These are phyloP conservation scores for Falco peregrinus DNA, from an alignment of 2,797 vertebrate genomes.

Conservation along the genomic window DNA sequence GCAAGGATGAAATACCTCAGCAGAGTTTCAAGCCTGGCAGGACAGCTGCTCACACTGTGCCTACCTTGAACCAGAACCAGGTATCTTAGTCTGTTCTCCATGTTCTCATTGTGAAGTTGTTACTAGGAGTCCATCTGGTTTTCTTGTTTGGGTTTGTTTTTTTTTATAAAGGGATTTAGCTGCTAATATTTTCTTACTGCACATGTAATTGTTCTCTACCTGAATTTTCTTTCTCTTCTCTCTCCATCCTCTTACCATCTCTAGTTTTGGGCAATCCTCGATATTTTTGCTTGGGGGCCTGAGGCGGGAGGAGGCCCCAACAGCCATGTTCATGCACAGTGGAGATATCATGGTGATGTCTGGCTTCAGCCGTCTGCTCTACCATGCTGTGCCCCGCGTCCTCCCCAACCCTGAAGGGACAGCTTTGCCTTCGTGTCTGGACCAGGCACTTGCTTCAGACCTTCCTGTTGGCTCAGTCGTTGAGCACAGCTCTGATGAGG, in stretches of 20 bases:
- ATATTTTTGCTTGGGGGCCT: conserved; percentile 92
- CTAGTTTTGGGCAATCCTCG: conserved; percentile 92
- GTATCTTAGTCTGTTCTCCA: background rate
- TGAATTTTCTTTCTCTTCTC: background rate
- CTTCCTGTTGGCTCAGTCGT: conserved; percentile 56
- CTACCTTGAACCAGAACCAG: background rate
- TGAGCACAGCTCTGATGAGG: conserved; percentile 79
- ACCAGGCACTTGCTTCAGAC: background rate
- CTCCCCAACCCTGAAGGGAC: conserved; percentile 74
- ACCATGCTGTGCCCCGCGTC: conserved; percentile 93
- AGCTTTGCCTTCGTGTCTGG: conserved; percentile 64
- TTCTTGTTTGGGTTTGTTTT: background rate
- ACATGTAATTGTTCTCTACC: background rate
- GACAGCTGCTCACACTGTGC: background rate
- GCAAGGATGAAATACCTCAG: background rate
- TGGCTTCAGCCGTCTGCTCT: conserved; percentile 89
- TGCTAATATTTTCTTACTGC: background rate
- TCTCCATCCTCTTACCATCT: background rate
- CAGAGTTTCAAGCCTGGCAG: background rate
- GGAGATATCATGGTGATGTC: conserved; percentile 98
- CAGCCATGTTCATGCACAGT: conserved; percentile 93
- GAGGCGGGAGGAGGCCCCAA: conserved; percentile 84
- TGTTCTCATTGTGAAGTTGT: background rate
- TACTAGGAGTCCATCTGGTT: background rate
- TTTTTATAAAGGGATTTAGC: background rate